Percentiles rank a stretch among this genome's conserved stretches.
These are phyloP conservation scores for Loxodonta africana DNA, from an alignment of 2,113 vertebrate genomes.

Conservation along the genomic window DNA sequence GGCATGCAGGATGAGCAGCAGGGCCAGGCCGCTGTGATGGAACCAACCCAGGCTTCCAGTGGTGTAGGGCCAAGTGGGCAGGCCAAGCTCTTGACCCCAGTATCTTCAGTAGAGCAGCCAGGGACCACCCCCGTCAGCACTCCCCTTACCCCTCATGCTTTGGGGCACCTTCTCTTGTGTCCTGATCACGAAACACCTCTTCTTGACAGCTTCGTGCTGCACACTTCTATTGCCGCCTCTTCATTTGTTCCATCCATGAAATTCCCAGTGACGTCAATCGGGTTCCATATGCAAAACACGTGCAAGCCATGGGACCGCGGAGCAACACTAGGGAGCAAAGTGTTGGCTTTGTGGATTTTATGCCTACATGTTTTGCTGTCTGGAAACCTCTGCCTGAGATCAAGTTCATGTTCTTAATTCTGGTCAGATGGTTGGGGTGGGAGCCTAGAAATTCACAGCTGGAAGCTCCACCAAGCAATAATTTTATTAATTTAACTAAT, in stretches of 20 bases:
- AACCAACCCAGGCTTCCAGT: not conserved
- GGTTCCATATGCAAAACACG: conserved; percentile 62
- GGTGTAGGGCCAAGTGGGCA: not conserved
- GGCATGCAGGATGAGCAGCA: not conserved
- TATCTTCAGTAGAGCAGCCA: not conserved
- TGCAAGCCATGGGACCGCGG: not conserved
- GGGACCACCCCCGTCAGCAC: not conserved
- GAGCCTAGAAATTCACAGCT: not conserved
- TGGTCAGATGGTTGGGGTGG: conserved; percentile 59
- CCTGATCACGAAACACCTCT: not conserved
- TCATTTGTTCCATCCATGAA: conserved; percentile 51
- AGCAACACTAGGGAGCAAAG: not conserved
- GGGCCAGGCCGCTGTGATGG: not conserved
- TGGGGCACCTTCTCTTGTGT: not conserved
- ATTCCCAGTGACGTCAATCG: conserved; percentile 70
- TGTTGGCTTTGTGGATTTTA: not conserved
- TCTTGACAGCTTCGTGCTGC: not conserved
- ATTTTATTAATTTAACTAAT: not conserved
- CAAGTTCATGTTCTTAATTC: conserved; percentile 63
- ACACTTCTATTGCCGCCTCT: not conserved
- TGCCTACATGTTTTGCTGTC: conserved; percentile 35
- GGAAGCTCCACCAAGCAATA: conserved; percentile 31
- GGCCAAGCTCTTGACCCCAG: no score
- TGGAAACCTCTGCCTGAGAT: conserved; percentile 54
- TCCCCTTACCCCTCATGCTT: not conserved